Evolutionary conservation across 2,797 vertebrate genomes (phyloP).

Genomic region (Tangara arthus): DNA sequence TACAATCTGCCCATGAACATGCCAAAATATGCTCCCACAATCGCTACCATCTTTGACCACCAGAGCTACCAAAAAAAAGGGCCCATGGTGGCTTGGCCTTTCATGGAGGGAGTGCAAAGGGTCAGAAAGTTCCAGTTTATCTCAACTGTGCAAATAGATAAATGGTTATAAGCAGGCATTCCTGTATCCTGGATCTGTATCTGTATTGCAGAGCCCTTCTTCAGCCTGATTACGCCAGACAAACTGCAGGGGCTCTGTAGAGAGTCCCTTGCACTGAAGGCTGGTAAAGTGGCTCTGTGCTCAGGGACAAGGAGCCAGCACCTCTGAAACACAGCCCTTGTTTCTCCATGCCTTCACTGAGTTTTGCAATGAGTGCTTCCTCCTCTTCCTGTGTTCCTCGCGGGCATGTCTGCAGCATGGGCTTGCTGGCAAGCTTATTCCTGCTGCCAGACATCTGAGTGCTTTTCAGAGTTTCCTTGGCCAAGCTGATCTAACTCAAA

Average conservation of each 20-base stretch:
- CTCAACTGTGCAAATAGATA: background rate
- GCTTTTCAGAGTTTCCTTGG: background rate
- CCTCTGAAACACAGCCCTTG: background rate
- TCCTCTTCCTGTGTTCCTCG: fast-evolving
- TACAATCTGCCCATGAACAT: background rate
- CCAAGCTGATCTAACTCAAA: background rate
- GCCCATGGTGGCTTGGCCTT: background rate
- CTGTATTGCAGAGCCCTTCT: background rate
- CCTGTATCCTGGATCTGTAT: background rate
- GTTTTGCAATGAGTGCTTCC: background rate
- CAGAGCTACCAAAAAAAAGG: background rate
- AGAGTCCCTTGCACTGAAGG: background rate
- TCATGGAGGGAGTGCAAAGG: background rate
- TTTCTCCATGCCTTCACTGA: background rate
- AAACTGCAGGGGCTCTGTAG: background rate
- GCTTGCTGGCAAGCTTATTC: background rate
- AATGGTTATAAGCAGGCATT: background rate
- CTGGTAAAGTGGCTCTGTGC: background rate
- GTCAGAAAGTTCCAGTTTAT: background rate
- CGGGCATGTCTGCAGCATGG: background rate
- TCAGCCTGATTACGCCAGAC: background rate
- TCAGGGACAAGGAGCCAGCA: background rate
- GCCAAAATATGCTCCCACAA: background rate
- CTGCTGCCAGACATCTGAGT: background rate
- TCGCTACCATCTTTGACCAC: background rate